These are phyloP conservation scores for Clistopyga incitator DNA, from an alignment of 2,888 invertebrate genomes.

Conservation along the genomic window DNA sequence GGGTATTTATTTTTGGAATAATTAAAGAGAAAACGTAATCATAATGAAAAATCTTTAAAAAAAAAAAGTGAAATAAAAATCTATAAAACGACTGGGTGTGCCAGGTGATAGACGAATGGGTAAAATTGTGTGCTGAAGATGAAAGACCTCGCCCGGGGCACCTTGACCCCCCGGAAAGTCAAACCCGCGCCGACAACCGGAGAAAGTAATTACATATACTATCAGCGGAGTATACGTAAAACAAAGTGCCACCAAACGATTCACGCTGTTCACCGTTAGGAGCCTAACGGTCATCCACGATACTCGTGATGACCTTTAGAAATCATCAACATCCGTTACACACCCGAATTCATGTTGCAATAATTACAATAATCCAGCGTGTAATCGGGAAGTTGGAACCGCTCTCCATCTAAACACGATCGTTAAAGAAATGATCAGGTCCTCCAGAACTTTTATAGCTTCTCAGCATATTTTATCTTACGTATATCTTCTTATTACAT, in stretches of 20 bases:
- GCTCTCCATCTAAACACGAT: background rate
- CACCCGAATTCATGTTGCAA: background rate
- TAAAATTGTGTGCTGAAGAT: constrained; percentile 16
- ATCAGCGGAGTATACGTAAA: background rate
- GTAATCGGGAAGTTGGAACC: background rate
- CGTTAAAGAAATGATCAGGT: background rate
- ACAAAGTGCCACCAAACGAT: constrained; percentile 13
- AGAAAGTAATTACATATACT: constrained; percentile 62
- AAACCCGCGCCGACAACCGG: constrained; percentile 48
- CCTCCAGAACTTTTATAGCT: background rate
- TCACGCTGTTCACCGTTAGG: background rate
- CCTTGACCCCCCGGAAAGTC: constrained; percentile 63
- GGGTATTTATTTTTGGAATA: background rate
- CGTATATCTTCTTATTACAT: no score
- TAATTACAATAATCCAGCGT: background rate
- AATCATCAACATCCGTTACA: background rate
- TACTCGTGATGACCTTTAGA: background rate
- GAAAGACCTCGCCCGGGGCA: constrained; percentile 55
- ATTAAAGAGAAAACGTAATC: background rate
- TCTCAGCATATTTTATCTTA: background rate
- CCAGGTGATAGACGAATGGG: constrained; percentile 28
- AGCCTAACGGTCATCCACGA: background rate
- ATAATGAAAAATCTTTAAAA: background rate
- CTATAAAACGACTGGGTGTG: constrained; percentile 8
- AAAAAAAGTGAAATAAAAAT: background rate